Base-by-base conservation (phyloP, 2,888 invertebrate species). In the Sipha maydis region DNA sequence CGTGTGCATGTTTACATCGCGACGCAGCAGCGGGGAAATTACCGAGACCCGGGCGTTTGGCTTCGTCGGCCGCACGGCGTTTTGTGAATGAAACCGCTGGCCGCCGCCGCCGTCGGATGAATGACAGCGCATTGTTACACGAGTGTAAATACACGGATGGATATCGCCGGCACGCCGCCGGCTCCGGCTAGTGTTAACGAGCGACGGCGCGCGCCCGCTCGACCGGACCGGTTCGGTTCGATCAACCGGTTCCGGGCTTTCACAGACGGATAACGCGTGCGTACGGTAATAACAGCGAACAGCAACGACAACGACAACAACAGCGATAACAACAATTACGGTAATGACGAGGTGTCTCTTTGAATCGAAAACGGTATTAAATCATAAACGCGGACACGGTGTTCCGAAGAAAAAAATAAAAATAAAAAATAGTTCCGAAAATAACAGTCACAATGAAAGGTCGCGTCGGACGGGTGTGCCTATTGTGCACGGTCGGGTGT, bases 141-240 rank as follows among this genome's bases (percentile, higher is more conserved):
- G 54, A 11, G 34, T 73, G 11, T 34, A 25, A 9, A 48, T 14
- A 48, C 14, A 48, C 54, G n/a, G 69, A 38, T 8, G n/a, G 19
- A 84, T 84, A 84, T 84, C 75, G 83, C 56, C 61, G 5, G 3
- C 69, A 11, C 77, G 85, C 79, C 79, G 86, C 7, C 80, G 86
- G 86, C 86, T 86, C 80, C 54, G 25, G 48, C 61, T 21, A 38
- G 9, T 69, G 3, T 69, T 71, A n/a, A 69, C 28, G 11, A 69
- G 25, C 69, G 69, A 54, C 77, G n/a, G 41, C 8, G 80, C 69
- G 67, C 80, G 80, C 80, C n/a, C 48, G 69, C 28, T 19, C 69
- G 71, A 54, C 85, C 54, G 78, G 78, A 85, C 85, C 85, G 85
- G 85, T 85, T 77, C 85, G 85, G 77, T 85, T 78, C 85, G 85